Conservation (phyloP, 2,888 invertebrate species). For the Busseola fusca region DNA sequence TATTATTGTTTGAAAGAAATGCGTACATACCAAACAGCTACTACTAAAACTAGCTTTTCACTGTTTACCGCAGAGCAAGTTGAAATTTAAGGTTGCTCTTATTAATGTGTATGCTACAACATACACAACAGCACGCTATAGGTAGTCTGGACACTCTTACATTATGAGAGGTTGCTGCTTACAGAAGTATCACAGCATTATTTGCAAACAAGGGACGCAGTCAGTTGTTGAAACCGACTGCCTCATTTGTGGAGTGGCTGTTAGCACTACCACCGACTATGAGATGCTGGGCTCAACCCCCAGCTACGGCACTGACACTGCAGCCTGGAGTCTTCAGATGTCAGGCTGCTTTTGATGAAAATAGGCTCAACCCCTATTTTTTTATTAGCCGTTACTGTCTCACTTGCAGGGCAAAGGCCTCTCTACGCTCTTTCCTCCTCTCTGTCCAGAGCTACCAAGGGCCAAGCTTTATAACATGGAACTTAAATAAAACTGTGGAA, state of each 20-base stretch:
- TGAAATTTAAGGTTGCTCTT: background rate
- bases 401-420: background rate
- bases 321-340: background rate
- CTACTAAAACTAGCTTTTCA: background rate
- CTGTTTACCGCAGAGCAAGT: background rate
- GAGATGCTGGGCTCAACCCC: background rate
- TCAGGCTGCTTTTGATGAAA: background rate
- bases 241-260: background rate
- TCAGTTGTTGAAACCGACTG: background rate
- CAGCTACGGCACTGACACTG: background rate
- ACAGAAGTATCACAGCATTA: background rate
- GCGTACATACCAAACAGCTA: background rate
- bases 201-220: background rate
- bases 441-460: background rate
- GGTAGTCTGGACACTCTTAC: background rate
- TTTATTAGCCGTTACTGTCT: background rate
- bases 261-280: background rate
- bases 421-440: background rate
- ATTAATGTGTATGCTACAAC: background rate
- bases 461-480: background rate
- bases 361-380: background rate
- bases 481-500: background rate
- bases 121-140: background rate
- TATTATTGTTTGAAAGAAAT: no score
- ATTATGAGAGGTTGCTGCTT: background rate